Base-by-base conservation (phyloP, 2,113 vertebrate species). In the Scopus umbretta region DNA sequence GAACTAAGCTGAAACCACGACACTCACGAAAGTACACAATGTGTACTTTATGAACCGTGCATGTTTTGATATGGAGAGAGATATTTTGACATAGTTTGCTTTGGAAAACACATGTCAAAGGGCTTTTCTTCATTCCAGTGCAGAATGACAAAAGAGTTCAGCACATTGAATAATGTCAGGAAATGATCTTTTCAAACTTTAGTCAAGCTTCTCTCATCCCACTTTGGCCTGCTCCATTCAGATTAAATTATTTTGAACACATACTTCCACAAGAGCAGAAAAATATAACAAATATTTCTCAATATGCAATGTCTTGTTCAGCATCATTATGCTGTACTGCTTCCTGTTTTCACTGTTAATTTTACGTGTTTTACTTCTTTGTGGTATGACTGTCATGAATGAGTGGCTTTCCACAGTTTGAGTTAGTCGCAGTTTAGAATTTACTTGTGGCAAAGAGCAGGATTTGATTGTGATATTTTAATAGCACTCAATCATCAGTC, bases 21-120 rank as follows among this genome's bases (percentile, higher is more conserved):
- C n/a, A n/a, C n/a, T n/a, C n/a, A n/a, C n/a, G n/a, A n/a, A 75
- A 34, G 10, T 17, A 80, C 6, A 15, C 0, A 1, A n/a, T 13
- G 2, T 38, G 15, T 16, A 25, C 47, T 82, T 90, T 59, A 25
- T 30, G 16, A 18, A 36, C 79, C 78, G 18, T 42, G 7, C 26
- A 30, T n/a, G 21, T 58, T 88, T 90, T 74, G 42, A 49, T 55
- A 7, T 71, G 14, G n/a, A 75, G n/a, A 81, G 45, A 85, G 56
- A 79, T 8, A 71, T 81, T 88, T 71, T 74, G 70, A 55, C 68
- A 59, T 8, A 17, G 27, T 21, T 22, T 74, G 16, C 8, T 62
- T 84, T 59, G 42, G 42, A 63, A 42, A 85, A 45, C 7, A 43
- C 19, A 21, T 10, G 11, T 7, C 30, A 88, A 61, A 59, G 10